Conservation (phyloP, 2,888 invertebrate genomes). For the Eucriotettix oculatus region DNA sequence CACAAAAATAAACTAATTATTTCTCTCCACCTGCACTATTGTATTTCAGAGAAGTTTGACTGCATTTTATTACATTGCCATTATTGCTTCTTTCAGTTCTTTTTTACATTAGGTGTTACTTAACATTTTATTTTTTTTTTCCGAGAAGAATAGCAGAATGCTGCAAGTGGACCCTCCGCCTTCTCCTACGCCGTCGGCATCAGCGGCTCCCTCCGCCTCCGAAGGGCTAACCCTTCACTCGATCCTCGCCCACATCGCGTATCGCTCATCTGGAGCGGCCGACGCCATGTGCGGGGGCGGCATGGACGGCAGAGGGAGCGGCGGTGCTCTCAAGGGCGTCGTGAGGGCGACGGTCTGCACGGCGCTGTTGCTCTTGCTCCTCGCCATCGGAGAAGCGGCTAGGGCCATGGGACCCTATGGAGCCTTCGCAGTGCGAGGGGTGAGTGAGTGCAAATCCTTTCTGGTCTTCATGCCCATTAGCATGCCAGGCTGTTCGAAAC, state of each 20-base stretch:
- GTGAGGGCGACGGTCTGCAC: constrained; percentile 29
- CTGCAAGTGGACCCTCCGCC: constrained; percentile 12
- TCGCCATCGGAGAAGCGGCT: constrained; percentile 31
- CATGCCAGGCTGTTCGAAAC: too few relatives aligned
- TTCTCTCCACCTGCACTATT: too few relatives aligned
- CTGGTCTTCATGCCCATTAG: too few relatives aligned
- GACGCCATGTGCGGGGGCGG: not conserved
- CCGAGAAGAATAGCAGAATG: too few relatives aligned
- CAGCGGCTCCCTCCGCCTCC: not conserved
- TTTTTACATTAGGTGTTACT: too few relatives aligned
- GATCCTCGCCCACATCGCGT: constrained; percentile 35
- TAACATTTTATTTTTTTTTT: too few relatives aligned
- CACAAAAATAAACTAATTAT: too few relatives aligned
- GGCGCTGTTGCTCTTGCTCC: constrained; percentile 32
- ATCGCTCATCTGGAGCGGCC: constrained; percentile 23
- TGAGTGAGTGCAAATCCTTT: not conserved
- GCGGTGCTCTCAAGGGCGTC: not conserved
- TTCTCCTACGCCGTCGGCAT: constrained; percentile 18
- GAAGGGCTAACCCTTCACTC: constrained; percentile 27
- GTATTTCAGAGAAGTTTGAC: too few relatives aligned
- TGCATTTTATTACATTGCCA: too few relatives aligned
- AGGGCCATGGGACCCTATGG: constrained; percentile 35
- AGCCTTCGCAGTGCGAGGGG: not conserved
- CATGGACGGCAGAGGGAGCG: not conserved
- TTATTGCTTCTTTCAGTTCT: too few relatives aligned